Percentiles rank a stretch among this genome's conserved stretches.
Conservation (phyloP, 1,140 invertebrate genomes). For the Chrysoperla carnea region DNA sequence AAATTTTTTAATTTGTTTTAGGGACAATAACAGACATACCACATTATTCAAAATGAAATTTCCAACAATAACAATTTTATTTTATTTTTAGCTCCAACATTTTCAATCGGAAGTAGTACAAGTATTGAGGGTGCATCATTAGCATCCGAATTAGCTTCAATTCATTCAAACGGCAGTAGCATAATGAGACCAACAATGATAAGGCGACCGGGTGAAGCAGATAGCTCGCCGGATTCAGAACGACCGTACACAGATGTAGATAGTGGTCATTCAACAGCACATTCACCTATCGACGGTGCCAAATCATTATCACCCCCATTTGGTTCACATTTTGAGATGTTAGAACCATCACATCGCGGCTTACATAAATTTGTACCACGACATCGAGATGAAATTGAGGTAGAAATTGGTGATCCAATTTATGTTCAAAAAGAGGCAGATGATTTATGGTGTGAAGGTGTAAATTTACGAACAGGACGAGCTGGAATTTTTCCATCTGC, state of each 20-base stretch:
- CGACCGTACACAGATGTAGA: conserved; percentile 62
- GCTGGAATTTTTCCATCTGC: conserved; percentile 94
- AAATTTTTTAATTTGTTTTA: too few species aligned
- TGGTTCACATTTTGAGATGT: conserved; percentile 49
- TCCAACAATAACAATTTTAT: too few species aligned
- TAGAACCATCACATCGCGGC: conserved; percentile 89
- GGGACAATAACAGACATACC: too few species aligned
- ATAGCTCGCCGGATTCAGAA: conserved; percentile 71
- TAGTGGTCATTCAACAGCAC: conserved; percentile 76
- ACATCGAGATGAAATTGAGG: conserved; percentile 86
- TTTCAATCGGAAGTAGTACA: too few species aligned
- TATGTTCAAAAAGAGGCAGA: conserved; percentile 94
- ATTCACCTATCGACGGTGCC: conserved; percentile 65
- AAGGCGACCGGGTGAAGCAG: conserved; percentile 34
- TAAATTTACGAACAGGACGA: conserved; percentile 80
- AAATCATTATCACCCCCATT: conserved; percentile 64
- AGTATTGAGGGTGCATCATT: not conserved
- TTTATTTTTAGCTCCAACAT: too few species aligned
- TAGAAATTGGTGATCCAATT: conserved; percentile 94
- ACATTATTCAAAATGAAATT: too few species aligned
- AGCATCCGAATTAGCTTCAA: conserved; percentile 5
- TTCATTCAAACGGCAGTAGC: conserved; percentile 8
- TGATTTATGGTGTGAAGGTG: conserved; percentile 95
- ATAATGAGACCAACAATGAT: not conserved
- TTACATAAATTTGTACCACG: conserved; percentile 89